Percentiles rank a stretch among this genome's conserved stretches.
phyloP scores from a whole-genome alignment of 2,888 invertebrate species.

The Adineta ricciae region DNA sequence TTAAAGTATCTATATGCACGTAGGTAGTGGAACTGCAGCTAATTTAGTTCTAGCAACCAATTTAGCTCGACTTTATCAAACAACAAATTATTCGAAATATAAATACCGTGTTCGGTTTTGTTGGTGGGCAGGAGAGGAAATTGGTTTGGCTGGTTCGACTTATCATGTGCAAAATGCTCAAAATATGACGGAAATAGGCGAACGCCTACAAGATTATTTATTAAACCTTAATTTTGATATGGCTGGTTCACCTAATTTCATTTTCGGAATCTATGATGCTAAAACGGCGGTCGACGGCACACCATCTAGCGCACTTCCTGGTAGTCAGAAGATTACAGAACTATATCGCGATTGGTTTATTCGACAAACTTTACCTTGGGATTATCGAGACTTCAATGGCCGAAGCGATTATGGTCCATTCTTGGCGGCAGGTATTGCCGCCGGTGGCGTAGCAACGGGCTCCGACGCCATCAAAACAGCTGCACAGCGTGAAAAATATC shows the following conservation, averaged over 20 bases:
- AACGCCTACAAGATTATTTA: background rate
- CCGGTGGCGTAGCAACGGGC: background rate
- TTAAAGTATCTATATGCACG: no score
- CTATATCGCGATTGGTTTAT: background rate
- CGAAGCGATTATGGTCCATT: background rate
- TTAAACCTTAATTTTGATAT: background rate
- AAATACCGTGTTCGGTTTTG: background rate
- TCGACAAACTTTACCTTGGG: background rate
- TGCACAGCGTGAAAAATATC: background rate
- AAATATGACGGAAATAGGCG: background rate
- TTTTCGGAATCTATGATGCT: background rate
- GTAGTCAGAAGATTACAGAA: background rate
- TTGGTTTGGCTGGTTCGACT: background rate
- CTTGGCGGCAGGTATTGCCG: background rate
- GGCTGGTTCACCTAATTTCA: background rate
- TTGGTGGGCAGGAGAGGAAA: background rate
- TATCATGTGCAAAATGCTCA: background rate
- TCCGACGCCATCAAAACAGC: background rate
- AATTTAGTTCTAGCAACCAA: background rate
- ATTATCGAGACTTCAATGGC: background rate
- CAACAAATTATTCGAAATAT: background rate
- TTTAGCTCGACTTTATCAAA: background rate
- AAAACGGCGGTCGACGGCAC: background rate
- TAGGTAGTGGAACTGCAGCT: background rate
- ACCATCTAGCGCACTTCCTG: background rate